phyloP scores from a whole-genome alignment of 2,888 invertebrate genomes.

The Apeira syringaria region DNA sequence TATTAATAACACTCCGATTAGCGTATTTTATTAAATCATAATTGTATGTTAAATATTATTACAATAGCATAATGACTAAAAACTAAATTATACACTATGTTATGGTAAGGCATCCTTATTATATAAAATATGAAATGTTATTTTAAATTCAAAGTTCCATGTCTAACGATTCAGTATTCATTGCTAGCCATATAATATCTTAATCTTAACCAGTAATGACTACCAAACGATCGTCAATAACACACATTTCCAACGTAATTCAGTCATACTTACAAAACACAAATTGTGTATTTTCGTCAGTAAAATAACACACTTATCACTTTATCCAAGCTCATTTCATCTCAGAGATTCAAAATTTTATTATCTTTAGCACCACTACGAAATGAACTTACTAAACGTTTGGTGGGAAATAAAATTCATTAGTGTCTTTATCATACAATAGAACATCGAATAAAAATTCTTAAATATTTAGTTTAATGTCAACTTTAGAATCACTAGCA shows the following conservation, averaged over 20 bases:
- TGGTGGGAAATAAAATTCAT: constrained; percentile 53
- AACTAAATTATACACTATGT: constrained; percentile 48
- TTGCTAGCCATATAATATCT: constrained; percentile 4
- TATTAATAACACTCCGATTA: constrained; percentile 50
- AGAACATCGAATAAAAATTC: too few relatives aligned
- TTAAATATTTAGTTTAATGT: too few relatives aligned
- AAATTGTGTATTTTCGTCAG: constrained; percentile 7
- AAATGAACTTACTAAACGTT: constrained; percentile 36
- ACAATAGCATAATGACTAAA: constrained; percentile 47
- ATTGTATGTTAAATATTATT: constrained; percentile 62
- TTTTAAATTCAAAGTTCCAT: constrained; percentile 14
- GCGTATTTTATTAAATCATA: constrained; percentile 48
- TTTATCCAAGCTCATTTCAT: constrained; percentile 23
- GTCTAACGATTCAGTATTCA: constrained; percentile 6
- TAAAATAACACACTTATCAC: constrained; percentile 22
- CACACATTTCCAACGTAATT: constrained; percentile 16
- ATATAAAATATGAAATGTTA: constrained; percentile 27
- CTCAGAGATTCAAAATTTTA: constrained; percentile 25
- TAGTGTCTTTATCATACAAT: too few relatives aligned
- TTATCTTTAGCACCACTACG: constrained; percentile 45
- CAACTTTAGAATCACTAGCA: too few relatives aligned
- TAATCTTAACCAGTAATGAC: constrained; percentile 11
- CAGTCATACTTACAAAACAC: constrained; percentile 26
- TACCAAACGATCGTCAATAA: constrained; percentile 15
- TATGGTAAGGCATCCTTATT: constrained; percentile 62